Base-by-base conservation (phyloP, 2,888 invertebrate species). In the Drosophila mulleri region DNA sequence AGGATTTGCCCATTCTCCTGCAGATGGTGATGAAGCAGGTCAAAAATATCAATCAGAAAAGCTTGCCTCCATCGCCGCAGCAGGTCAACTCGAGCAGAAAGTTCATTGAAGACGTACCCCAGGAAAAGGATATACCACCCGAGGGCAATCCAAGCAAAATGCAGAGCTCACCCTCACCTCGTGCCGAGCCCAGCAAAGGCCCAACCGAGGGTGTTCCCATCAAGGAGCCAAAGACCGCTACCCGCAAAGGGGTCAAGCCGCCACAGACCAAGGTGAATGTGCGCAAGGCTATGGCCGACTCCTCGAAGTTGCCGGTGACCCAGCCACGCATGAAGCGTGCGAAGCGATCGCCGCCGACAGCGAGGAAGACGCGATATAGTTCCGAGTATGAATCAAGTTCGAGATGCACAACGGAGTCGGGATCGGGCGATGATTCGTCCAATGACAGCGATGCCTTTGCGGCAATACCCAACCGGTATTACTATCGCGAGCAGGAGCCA, bases 1-100 rank as follows among this genome's bases (percentile, higher is more conserved):
- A 78, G 29, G 80, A 89, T 3, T 39, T 92, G 29, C 92, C 92
- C 3, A 82, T 92, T 47, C 70, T 92, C 23, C 37, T 92, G 63
- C 88, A 91, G 65, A 53, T 91, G 63, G 86, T 54, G 16, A 62
- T 57, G 62, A 64, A 60, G 42, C 61, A 66, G 9, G n/a, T 59
- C 1, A 59, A 53, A 3, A 45, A 29, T 7, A 16, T 26, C 0
- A 14, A 45, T 26, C 8, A 9, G 6, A 45, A 53, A 1, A 32
- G n/a, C 3, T 0, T 47, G 8, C 23, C 20, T 5, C 8, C 18
- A 23, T 11, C 44, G 2, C 32, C 42, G 12, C 4, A 14, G 1
- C 23, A 56, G 3, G 11, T 20, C 2, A 23, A 9, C 23, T 1
- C 16, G 3, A 37, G 1, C 3, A 29, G 14, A 5, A 39, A 18